Conservation (phyloP, 2,113 vertebrate genomes). For the Pipa parva region DNA sequence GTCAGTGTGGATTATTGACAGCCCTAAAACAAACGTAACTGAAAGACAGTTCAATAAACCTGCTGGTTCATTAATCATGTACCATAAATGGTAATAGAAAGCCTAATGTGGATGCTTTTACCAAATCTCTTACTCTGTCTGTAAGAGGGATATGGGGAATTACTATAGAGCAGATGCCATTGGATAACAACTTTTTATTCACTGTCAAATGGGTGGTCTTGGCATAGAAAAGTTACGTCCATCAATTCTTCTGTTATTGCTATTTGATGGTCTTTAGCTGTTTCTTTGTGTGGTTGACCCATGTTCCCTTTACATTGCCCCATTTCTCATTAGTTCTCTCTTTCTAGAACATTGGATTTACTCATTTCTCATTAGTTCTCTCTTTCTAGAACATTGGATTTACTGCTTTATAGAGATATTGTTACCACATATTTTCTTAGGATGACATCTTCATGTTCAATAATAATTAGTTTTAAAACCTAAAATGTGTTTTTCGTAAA, state of each 20-base stretch:
- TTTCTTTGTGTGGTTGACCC: slow-evolving; percentile 10
- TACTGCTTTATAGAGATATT: slow-evolving; percentile 3
- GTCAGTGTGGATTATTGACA: neutral
- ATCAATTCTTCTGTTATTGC: slow-evolving; percentile 6
- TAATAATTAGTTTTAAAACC: slow-evolving; percentile 32
- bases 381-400: slow-evolving; percentile 2
- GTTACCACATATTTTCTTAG: neutral
- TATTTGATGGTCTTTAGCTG: slow-evolving; percentile 14
- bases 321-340: neutral
- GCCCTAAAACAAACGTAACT: neutral
- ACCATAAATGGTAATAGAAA: neutral
- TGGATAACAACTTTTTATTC: neutral
- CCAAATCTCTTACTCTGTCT: neutral
- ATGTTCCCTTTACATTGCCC: neutral
- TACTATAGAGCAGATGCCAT: neutral
- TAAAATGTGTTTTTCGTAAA: slow-evolving; percentile 3
- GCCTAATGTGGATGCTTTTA: neutral
- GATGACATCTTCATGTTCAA: slow-evolving; percentile 7
- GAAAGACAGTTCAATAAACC: neutral
- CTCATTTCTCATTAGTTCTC: neutral
- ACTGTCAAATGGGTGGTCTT: slow-evolving; percentile 17
- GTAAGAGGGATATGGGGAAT: neutral
- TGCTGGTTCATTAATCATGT: neutral
- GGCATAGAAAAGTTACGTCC: neutral
- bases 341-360: neutral